Conservation (phyloP, 2,797 vertebrate species). For the Aldrovandia affinis region DNA sequence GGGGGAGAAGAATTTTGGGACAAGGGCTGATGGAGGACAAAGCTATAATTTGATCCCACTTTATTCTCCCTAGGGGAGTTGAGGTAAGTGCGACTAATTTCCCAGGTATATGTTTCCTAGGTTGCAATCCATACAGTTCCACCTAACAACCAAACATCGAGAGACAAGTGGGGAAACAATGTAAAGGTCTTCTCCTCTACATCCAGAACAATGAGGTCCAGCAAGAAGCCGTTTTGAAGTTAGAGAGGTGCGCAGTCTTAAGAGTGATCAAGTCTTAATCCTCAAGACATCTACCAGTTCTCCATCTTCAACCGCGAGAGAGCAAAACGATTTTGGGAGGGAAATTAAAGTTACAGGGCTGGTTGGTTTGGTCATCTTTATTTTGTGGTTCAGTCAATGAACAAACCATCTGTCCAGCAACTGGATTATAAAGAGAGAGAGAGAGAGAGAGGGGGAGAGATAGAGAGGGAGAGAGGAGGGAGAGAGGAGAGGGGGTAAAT, state of each 20-base stretch:
- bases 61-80: constrained; percentile 65
- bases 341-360: background rate
- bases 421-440: background rate
- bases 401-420: constrained; percentile 9
- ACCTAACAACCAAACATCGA: background rate
- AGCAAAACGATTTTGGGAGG: background rate
- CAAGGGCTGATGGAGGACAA: background rate
- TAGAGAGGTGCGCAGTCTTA: background rate
- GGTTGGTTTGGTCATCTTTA: background rate
- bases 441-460: background rate
- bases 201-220: constrained; percentile 13
- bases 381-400: background rate
- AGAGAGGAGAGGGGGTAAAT: background rate
- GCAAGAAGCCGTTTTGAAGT: constrained; percentile 10
- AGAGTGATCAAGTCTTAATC: background rate
- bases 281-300: background rate
- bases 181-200: background rate
- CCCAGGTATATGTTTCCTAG: background rate
- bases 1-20: constrained; percentile 30
- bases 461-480: no score
- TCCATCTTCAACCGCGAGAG: background rate
- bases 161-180: background rate
- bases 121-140: background rate
- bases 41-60: constrained; percentile 52
- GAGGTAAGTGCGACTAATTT: constrained; percentile 61